A percentile compares a stretch with the other conserved stretches of the same genome.
Evolutionary conservation across 2,113 vertebrate species (phyloP).

Genomic region (Brienomyrus longianalis): DNA sequence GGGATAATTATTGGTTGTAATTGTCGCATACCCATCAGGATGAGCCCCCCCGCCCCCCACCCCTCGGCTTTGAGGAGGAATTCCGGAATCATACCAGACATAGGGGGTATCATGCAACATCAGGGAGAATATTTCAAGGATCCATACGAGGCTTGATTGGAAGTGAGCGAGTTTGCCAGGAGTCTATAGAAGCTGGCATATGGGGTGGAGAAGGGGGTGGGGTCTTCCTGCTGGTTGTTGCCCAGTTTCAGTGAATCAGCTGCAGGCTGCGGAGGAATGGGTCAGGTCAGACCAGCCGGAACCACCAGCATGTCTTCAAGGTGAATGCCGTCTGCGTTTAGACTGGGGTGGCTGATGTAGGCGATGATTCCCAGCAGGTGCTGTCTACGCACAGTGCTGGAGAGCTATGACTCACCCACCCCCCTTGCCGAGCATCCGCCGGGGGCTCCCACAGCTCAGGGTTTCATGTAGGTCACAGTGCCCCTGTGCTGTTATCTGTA

Average conservation of each 20-base stretch:
- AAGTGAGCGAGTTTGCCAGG: not conserved
- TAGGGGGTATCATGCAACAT: not conserved
- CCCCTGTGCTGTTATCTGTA: not conserved
- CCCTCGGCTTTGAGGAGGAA: not conserved
- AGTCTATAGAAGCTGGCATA: not conserved
- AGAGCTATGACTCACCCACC: not conserved
- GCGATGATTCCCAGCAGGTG: not conserved
- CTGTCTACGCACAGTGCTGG: not conserved
- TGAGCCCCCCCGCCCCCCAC: not conserved
- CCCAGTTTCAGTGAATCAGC: not conserved
- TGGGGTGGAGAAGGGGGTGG: not conserved
- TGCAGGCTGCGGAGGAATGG: too few relatives aligned
- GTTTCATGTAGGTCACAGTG: not conserved
- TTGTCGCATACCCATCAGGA: not conserved
- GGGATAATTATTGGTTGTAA: not conserved
- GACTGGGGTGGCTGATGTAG: not conserved
- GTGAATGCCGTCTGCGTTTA: not conserved
- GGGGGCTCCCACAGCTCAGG: not conserved
- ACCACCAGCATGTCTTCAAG: not conserved
- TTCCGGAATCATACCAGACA: not conserved
- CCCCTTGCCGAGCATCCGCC: not conserved
- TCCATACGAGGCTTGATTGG: not conserved
- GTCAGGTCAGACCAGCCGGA: not conserved
- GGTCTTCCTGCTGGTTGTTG: not conserved
- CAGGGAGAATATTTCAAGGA: not conserved